Base-by-base conservation (phyloP, 2,888 invertebrate genomes). In the Phortica okadai region DNA sequence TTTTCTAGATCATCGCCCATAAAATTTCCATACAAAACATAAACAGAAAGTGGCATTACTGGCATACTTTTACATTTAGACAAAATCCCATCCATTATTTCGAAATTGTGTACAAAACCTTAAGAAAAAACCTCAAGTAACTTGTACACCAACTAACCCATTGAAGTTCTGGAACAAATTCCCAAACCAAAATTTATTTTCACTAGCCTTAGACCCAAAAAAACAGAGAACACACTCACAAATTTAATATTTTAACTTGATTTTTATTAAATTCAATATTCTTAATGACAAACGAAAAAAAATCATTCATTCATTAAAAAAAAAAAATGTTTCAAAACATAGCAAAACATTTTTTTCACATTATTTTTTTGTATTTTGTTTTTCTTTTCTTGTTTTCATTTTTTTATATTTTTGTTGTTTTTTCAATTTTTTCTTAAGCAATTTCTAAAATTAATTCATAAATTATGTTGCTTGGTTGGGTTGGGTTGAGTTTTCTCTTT, bases 291-390 rank as follows among this genome's bases (percentile, higher is more conserved):
- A 42, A 14, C n/a, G 8, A 45, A 45, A 67, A 44, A 42, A 44
- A 25, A 67, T 44, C n/a, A 67, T 67, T 16, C 16, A 44, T 14
- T 11, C 11, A 62, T 62, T 21, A 21, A 21, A 62, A 62, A 25
- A 62, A 50, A 62, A 62, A 67, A 44, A 44, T 67, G 67, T 67
- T 42, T 67, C 44, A 67, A 67, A 67, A 67, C 67, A 67, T 44
- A 67, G 67, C 1, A 67, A 45, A 67, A 67, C 21, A 44, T 41
- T 66, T 25, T 33, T 62, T 33, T 33, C 4, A 62, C 11, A 62
- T 21, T 62, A 1, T 62, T 11, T 62, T 62, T 16, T 6, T 1
- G 6, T 16, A 14, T 56, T 56, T 56, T 56, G 21, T 33, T 33
- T 33, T 33, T 33, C 33, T 33, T 33, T 33, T 33, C 33, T 25